Base-by-base conservation (phyloP, 2,113 vertebrate species). In the Oncorhynchus kisutch region DNA sequence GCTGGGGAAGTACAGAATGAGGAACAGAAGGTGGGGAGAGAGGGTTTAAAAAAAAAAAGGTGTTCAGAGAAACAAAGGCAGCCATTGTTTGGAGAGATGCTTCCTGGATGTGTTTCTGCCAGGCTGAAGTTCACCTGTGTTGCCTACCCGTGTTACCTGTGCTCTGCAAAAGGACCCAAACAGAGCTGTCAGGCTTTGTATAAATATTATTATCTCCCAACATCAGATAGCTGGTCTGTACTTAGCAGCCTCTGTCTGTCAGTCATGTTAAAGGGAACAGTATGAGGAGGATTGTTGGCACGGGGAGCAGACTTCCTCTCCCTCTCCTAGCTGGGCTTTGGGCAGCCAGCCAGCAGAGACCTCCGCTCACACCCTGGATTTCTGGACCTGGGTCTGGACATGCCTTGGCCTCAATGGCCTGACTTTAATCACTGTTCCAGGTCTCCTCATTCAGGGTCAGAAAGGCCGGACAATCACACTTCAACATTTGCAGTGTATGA, bases 11-110 rank as follows among this genome's bases (percentile, higher is more conserved):
- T 69, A 48, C 73, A 76, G 70, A 79, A 79, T 70, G 60, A 75
- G 54, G 67, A 84, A 72, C 64, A 77, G 77, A 81, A 79, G 72
- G 76, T 67, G 71, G 70, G 48, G 75, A 72, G 27, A 69, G 73
- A 24, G 74, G 70, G 24, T 16, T n/a, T n/a, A n/a, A 1, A 25
- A 1, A 66, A 81, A 83, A 76, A 74, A 16, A 54, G 27, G 73
- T 85, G 85, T 66, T 86, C 90, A 16, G 51, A 88, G 88, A 90
- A 94, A 95, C 93, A 96, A 94, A 95, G 92, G 85, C 87, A 70
- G 85, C 87, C 91, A 92, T 95, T 96, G 95, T 96, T 95, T 91
- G 84, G 82, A 86, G 89, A 87, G 91, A 94, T 94, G 88, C 88
- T 90, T 91, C 88, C 83, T 54, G 51, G 51, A 13, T 90, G 88